These are phyloP conservation scores for Drosophila paranaensis DNA, from an alignment of 2,888 invertebrate genomes.

Conservation along the genomic window DNA sequence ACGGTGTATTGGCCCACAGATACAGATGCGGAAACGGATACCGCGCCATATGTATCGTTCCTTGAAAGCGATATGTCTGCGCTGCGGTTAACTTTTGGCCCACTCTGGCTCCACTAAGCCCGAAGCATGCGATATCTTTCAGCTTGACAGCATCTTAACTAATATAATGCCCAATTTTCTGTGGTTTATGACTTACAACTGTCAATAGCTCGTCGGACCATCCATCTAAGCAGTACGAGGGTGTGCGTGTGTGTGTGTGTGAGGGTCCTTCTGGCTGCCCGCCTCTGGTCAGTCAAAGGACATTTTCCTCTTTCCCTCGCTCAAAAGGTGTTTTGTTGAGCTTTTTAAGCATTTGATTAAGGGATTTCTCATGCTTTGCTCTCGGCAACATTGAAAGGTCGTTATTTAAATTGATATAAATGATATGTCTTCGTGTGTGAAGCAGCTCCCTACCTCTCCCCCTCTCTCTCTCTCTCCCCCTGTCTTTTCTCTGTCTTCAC, in stretches of 20 bases:
- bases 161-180: conserved; percentile 82
- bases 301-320: conserved; percentile 7
- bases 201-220: conserved; percentile 71
- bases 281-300: conserved; percentile 41
- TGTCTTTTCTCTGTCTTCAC: conserved; percentile 11
- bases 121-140: conserved; percentile 66
- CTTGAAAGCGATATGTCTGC: conserved; percentile 61
- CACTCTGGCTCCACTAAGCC: conserved; percentile 11
- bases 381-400: conserved; percentile 73
- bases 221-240: conserved; percentile 59
- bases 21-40: conserved; percentile 47
- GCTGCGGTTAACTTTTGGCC: conserved; percentile 29
- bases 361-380: conserved; percentile 54
- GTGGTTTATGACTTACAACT: conserved; percentile 83
- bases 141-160: conserved; percentile 82
- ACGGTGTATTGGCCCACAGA: conserved; percentile 56
- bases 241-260: conserved; percentile 2
- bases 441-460: conserved; percentile 8
- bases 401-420: conserved; percentile 83
- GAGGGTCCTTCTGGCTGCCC: conserved; percentile 3
- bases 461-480: background rate
- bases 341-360: conserved; percentile 72
- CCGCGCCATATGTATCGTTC: conserved; percentile 31
- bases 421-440: conserved; percentile 64
- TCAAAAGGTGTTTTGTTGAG: conserved; percentile 58